Conservation (phyloP, 2,888 invertebrate genomes). For the Xanthia togata region DNA sequence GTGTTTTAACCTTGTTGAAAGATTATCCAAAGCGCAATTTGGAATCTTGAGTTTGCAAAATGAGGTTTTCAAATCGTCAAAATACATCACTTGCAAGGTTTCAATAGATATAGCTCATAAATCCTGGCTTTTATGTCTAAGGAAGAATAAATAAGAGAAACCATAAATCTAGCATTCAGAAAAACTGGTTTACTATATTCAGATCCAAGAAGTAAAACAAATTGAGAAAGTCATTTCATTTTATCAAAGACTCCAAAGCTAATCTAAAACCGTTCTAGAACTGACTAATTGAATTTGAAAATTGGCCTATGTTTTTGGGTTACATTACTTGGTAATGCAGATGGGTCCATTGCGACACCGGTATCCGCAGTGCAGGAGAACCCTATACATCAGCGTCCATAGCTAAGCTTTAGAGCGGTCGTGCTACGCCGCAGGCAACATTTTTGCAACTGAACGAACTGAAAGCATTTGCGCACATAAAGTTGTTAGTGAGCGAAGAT, state of each 20-base stretch:
- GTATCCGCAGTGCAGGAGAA: conserved; percentile 65
- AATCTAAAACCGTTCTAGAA: neutral
- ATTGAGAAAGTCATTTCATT: neutral
- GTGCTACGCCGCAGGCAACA: conserved; percentile 40
- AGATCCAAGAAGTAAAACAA: neutral
- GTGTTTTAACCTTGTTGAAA: conserved; percentile 22
- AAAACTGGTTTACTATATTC: neutral
- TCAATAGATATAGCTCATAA: neutral
- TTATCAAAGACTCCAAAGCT: neutral
- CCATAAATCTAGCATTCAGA: neutral
- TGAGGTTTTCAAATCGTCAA: neutral
- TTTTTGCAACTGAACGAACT: conserved; percentile 58
- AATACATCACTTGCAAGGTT: neutral
- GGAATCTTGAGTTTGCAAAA: neutral
- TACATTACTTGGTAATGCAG: conserved; percentile 36
- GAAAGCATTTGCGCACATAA: conserved; percentile 56
- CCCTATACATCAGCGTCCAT: conserved; percentile 39
- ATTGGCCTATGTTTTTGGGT: conserved; percentile 13
- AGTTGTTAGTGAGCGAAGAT: conserved; percentile 43
- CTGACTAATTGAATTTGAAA: neutral
- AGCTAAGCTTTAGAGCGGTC: conserved; percentile 33
- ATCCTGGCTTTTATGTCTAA: neutral
- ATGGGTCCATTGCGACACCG: conserved; percentile 49
- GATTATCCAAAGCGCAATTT: conserved; percentile 3
- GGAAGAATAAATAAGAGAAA: neutral